Conservation (phyloP, 2,113 vertebrate genomes). For the Cranoglanis bouderius region DNA sequence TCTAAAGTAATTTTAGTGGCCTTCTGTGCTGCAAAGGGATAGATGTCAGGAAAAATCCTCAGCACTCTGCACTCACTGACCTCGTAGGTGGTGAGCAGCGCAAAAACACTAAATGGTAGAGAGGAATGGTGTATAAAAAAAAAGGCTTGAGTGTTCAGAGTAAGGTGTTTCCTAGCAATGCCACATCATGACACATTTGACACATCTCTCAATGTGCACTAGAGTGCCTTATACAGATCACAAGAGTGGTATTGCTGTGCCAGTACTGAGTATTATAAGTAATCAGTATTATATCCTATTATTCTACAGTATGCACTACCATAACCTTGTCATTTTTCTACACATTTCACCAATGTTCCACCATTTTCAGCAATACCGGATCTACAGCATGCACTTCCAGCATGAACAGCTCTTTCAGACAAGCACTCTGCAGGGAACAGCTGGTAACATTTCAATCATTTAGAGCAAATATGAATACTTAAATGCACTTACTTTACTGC, state of each 20-base stretch:
- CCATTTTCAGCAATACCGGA: neutral
- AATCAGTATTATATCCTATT: neutral
- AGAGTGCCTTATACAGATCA: neutral
- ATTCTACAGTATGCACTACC: neutral
- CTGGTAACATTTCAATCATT: conserved; percentile 28
- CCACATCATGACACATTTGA: neutral
- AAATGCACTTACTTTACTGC: neutral
- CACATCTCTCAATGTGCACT: neutral
- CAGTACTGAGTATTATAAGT: too few species aligned
- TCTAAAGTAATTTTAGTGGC: neutral
- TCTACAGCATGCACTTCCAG: conserved; percentile 1
- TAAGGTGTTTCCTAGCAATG: conserved; percentile 21
- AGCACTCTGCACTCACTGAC: conserved; percentile 74
- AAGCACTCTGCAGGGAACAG: conserved; percentile 5
- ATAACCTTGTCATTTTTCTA: neutral
- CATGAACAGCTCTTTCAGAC: conserved; percentile 26
- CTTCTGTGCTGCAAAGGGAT: conserved; percentile 55
- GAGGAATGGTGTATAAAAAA: neutral
- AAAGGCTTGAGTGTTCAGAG: neutral
- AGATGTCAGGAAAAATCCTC: conserved; percentile 62
- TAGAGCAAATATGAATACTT: conserved; percentile 15
- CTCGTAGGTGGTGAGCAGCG: conserved; percentile 61
- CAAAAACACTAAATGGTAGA: conserved; percentile 24
- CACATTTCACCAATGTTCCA: neutral
- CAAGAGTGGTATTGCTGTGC: too few species aligned